Evolutionary conservation across 2,888 invertebrate genomes (phyloP).

Genomic region (Punctoribates punctum): DNA sequence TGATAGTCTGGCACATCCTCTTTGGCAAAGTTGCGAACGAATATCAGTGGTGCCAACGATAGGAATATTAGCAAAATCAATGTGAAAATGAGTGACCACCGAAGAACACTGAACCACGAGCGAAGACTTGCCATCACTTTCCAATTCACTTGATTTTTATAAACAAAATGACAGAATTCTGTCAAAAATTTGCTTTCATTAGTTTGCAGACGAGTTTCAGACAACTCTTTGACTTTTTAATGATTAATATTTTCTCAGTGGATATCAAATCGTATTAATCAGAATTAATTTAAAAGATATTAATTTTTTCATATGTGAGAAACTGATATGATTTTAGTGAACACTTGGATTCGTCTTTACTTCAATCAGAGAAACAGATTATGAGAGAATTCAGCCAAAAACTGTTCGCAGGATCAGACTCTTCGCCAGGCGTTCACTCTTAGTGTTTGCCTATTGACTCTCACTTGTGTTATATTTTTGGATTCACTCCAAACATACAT

Average conservation of each 20-base stretch:
- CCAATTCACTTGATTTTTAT: no score
- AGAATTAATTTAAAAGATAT: no score
- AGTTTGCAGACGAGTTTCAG: no score
- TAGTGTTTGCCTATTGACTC: not conserved
- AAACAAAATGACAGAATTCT: no score
- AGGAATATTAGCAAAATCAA: conserved; percentile 36
- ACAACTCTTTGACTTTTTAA: no score
- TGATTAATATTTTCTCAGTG: not conserved
- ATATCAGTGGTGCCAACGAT: conserved; percentile 28
- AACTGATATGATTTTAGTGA: no score
- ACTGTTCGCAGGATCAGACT: conserved; percentile 1
- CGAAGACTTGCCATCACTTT: conserved; percentile 37
- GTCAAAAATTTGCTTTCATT: no score
- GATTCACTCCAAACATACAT: not conserved
- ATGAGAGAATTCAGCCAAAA: not conserved
- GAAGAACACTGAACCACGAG: conserved; percentile 39
- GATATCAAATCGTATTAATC: not conserved
- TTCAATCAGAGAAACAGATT: no score
- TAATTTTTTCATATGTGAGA: no score
- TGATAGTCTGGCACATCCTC: not conserved
- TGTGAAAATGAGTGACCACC: conserved; percentile 40
- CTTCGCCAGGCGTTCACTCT: not conserved
- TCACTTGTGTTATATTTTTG: not conserved
- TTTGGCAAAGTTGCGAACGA: conserved; percentile 33
- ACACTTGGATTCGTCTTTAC: no score